phyloP scores from a whole-genome alignment of 2,113 vertebrate genomes.

The Gymnogyps californianus region DNA sequence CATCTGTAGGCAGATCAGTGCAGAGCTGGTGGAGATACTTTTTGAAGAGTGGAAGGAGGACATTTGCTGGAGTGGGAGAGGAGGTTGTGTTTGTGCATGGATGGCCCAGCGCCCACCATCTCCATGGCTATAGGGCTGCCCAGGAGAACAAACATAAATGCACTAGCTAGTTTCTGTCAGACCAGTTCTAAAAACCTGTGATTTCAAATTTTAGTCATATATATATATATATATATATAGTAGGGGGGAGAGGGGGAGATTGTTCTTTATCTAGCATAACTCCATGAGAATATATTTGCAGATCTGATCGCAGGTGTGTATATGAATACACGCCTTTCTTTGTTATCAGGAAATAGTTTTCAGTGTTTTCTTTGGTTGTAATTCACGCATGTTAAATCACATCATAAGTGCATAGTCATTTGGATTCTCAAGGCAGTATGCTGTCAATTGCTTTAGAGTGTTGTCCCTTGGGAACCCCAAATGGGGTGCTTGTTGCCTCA shows the following conservation, averaged over 20 bases:
- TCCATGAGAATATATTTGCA: neutral
- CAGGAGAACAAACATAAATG: neutral
- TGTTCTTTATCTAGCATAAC: neutral
- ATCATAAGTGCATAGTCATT: neutral
- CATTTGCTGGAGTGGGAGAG: fast-evolving
- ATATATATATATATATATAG: neutral
- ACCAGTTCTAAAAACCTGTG: neutral
- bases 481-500: neutral
- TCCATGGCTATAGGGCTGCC: neutral
- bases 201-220: neutral
- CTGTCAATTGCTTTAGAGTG: neutral
- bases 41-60: neutral
- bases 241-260: neutral
- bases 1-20: neutral
- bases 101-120: neutral
- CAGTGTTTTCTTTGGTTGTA: neutral
- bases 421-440: neutral
- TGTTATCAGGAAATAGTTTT: neutral
- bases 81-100: neutral
- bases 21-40: neutral
- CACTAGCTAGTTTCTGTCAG: neutral
- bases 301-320: neutral
- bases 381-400: neutral
- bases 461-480: neutral
- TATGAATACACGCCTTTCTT: neutral